Evolutionary conservation across 2,888 invertebrate genomes (phyloP).

Genomic region (Platycheirus albimanus): DNA sequence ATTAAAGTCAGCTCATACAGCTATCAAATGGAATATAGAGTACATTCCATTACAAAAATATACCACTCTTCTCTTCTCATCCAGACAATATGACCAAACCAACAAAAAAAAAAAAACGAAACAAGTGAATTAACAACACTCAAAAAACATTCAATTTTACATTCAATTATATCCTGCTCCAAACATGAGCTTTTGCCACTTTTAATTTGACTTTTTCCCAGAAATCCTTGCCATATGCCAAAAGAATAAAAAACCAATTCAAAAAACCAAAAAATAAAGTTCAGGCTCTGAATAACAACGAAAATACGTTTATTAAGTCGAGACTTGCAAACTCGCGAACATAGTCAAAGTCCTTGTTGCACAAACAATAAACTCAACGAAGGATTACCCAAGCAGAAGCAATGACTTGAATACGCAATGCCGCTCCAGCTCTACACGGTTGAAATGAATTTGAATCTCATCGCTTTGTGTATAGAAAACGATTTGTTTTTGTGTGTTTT

Average conservation of each 20-base stretch:
- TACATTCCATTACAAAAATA: not conserved
- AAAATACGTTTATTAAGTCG: conserved; percentile 23
- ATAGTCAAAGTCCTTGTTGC: conserved; percentile 33
- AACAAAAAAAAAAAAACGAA: conserved; percentile 3
- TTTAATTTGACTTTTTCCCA: conserved; percentile 12
- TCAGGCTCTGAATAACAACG: not conserved
- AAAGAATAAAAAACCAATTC: no score
- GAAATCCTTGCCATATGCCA: not conserved
- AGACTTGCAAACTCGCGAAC: no score
- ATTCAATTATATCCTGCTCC: conserved; percentile 19
- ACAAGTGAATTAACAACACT: not conserved
- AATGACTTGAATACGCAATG: no score
- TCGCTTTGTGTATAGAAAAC: conserved; percentile 32
- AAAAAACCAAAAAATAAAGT: not conserved
- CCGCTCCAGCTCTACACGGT: no score
- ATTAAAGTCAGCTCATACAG: conserved; percentile 16
- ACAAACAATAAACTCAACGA: conserved; percentile 13
- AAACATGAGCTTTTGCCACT: conserved; percentile 4
- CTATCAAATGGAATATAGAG: not conserved
- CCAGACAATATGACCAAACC: conserved; percentile 2
- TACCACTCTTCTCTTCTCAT: conserved; percentile 1
- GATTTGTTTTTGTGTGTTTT: not conserved
- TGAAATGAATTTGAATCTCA: conserved; percentile 26
- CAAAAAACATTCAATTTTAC: conserved; percentile 2
- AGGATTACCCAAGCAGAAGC: not conserved